Conservation (phyloP, 2,797 vertebrate species). For the Dermochelys coriacea region DNA sequence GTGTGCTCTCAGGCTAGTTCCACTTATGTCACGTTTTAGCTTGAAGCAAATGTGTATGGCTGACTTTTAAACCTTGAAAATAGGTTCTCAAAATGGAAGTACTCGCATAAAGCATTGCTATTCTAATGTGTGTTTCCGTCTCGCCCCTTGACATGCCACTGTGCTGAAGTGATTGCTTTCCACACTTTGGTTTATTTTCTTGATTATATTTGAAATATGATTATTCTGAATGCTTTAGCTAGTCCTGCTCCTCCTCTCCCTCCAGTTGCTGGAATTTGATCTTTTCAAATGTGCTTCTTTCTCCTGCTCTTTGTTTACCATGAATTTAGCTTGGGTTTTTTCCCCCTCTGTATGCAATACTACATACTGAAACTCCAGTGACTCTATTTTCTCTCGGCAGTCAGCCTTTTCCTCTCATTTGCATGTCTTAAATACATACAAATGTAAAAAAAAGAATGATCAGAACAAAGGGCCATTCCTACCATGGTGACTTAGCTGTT, state of each 20-base stretch:
- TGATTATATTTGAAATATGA: conserved; percentile 43
- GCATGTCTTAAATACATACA: not conserved
- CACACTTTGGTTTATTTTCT: not conserved
- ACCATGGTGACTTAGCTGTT: not conserved
- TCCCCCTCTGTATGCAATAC: not conserved
- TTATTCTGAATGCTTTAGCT: conserved; percentile 27
- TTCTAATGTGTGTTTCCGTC: not conserved
- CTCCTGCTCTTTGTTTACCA: conserved; percentile 16
- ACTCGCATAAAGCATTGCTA: not conserved
- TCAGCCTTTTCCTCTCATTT: not conserved
- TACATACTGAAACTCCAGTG: conserved; percentile 7
- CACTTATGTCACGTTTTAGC: not conserved
- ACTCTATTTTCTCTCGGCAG: not conserved
- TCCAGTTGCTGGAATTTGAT: not conserved
- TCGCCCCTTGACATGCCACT: not conserved
- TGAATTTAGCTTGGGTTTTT: conserved; percentile 18
- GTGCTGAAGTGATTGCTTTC: not conserved
- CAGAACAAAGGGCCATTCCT: not conserved
- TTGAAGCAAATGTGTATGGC: not conserved
- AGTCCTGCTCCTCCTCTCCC: not conserved
- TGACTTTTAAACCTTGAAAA: not conserved
- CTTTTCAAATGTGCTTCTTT: conserved; percentile 2
- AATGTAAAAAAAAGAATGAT: not conserved
- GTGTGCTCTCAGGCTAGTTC: not conserved
- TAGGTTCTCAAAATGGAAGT: not conserved